These are phyloP conservation scores for Mamestra configurata DNA, from an alignment of 1,140 invertebrate genomes.

Conservation along the genomic window DNA sequence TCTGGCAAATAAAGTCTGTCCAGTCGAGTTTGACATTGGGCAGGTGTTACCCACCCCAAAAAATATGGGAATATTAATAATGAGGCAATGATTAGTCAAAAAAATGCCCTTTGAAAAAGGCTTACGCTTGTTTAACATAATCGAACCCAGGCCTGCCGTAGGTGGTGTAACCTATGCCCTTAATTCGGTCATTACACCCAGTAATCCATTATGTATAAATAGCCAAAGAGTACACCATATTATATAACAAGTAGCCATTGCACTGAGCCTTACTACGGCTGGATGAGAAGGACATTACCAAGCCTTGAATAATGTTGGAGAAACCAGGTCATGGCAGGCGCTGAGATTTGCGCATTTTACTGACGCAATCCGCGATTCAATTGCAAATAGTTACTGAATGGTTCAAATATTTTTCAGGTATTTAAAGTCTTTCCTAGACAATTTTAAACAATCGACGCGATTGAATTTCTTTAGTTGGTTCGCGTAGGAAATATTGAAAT, in stretches of 20 bases:
- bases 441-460: neutral
- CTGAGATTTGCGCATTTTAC: conserved; percentile 42
- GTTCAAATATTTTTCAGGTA: neutral
- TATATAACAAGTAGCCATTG: neutral
- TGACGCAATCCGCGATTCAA: conserved; percentile 39
- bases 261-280: neutral
- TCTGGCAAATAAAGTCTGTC: no score
- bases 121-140: neutral
- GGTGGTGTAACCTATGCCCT: neutral
- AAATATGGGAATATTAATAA: no score
- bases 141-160: neutral
- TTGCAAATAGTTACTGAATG: neutral
- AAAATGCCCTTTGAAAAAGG: neutral
- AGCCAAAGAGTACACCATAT: neutral
- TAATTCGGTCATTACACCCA: neutral
- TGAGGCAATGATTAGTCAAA: no score
- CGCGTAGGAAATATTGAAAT: no score
- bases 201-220: neutral
- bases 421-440: neutral
- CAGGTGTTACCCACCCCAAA: no score
- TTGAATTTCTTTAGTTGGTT: no score
- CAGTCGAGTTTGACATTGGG: no score
- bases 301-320: conserved; percentile 37
- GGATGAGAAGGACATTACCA: conserved; percentile 32
- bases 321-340: conserved; percentile 49